phyloP scores from a whole-genome alignment of 2,113 vertebrate species.

The Cryptomyrus ogoouensis region DNA sequence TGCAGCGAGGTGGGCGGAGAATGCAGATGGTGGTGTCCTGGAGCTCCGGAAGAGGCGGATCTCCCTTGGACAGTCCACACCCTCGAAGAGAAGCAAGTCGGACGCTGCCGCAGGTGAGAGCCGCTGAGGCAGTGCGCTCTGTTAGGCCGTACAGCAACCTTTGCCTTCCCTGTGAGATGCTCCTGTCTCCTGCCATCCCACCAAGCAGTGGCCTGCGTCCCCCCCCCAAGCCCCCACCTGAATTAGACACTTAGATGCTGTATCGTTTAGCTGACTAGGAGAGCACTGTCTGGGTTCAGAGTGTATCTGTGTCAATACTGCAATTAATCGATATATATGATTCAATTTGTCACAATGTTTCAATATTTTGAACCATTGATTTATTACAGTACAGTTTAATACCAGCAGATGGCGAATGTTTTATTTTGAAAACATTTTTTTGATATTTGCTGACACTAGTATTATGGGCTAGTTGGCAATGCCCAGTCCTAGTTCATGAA shows the following conservation, averaged over 20 bases:
- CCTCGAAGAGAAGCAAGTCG: conserved; percentile 62
- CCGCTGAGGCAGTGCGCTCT: background rate
- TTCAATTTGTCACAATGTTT: background rate
- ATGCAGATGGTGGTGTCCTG: conserved; percentile 31
- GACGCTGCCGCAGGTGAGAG: conserved; percentile 52
- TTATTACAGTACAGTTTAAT: background rate
- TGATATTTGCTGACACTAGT: background rate
- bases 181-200: background rate
- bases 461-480: background rate
- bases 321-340: background rate
- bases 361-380: background rate
- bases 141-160: background rate
- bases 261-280: background rate
- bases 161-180: background rate
- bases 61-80: conserved; percentile 62
- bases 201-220: background rate
- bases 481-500: background rate
- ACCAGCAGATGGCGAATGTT: background rate
- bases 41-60: conserved; percentile 70
- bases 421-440: background rate
- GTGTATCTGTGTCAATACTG: background rate
- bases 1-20: conserved; percentile 31
- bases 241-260: background rate
- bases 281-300: background rate
- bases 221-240: background rate